Base-by-base conservation (phyloP, 2,797 vertebrate genomes). In the Enteromius mattozi region DNA sequence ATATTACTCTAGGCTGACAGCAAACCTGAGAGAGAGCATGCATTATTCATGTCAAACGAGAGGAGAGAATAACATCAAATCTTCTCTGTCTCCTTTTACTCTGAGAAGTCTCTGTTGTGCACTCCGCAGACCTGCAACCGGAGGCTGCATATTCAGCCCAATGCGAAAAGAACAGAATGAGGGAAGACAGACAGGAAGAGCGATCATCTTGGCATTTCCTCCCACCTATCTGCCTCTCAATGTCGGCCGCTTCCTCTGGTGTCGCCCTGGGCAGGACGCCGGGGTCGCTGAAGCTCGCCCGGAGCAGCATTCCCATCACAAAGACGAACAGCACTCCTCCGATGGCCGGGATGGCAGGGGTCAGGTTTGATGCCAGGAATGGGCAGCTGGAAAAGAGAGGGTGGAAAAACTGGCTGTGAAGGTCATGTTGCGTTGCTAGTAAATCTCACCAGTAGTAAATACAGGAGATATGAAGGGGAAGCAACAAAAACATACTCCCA, bases 221-320 rank as follows among this genome's bases (percentile, higher is more conserved):
- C 90, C 96, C 96, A 97, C 97, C 97, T 90, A 98, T 97, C 94
- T 98, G 97, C 91, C 96, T 95, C 93, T 98, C 97, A 90, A 98
- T 94, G 92, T 98, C 96, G 9, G 97, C 96, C 4, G 97, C 97
- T 92, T 98, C 97, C 27, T 98, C 96, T 9, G 96, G 94, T 19
- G 97, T 97, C 83, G 97, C 97, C 0, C 97, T 92, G 10, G 97
- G 97, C 81, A 98, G 95, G 88, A 98, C 97, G 27, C 97, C 97
- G 1, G 97, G 97, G 90, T 98, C 97, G 70, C 94, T 98, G 95
- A 98, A 98, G 90, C 97, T 98, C 81, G 97, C 97, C 56, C 97
- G 94, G 85, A 98, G 94, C 92, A 98, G 94, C 89, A 96, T 98
- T 86, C 97, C 96, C 95, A 98, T 96, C 87, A 98, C 97, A 24